Evolutionary conservation across 2,888 invertebrate species (phyloP).

Genomic region (Caenorhabditis doughertyi): DNA sequence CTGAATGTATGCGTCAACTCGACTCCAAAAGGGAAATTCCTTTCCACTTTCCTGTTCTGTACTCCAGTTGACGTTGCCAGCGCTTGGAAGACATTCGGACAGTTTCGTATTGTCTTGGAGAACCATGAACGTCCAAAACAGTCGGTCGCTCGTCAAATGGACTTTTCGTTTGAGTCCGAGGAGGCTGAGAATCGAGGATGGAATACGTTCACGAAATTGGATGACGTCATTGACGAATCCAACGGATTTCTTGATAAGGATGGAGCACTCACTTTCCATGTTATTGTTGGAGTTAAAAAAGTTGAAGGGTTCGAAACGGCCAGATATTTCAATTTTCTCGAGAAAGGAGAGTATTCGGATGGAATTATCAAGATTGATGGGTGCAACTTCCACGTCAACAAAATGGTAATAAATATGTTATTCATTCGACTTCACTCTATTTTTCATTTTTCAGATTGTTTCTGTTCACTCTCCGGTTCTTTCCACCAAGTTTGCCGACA

Average conservation of each 20-base stretch:
- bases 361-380: background rate
- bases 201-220: constrained; percentile 12
- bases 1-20: constrained; percentile 24
- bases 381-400: constrained; percentile 21
- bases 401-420: no score
- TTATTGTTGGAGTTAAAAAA: constrained; percentile 33
- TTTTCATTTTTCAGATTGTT: constrained; percentile 21
- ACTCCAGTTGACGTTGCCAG: constrained; percentile 22
- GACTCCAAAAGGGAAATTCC: constrained; percentile 4
- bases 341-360: constrained; percentile 17
- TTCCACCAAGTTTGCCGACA: background rate
- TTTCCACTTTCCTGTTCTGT: constrained; percentile 43
- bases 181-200: constrained; percentile 41
- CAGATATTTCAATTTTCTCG: constrained; percentile 32
- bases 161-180: constrained; percentile 32
- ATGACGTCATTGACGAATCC: constrained; percentile 1
- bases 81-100: constrained; percentile 19
- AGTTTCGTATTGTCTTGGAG: constrained; percentile 45
- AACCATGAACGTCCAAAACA: constrained; percentile 9
- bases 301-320: constrained; percentile 41
- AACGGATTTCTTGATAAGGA: constrained; percentile 23
- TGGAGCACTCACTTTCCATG: constrained; percentile 21
- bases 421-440: no score
- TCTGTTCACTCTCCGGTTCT: constrained; percentile 27
- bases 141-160: constrained; percentile 48